phyloP scores from a whole-genome alignment of 2,797 vertebrate genomes.

The Podarcis siculus region DNA sequence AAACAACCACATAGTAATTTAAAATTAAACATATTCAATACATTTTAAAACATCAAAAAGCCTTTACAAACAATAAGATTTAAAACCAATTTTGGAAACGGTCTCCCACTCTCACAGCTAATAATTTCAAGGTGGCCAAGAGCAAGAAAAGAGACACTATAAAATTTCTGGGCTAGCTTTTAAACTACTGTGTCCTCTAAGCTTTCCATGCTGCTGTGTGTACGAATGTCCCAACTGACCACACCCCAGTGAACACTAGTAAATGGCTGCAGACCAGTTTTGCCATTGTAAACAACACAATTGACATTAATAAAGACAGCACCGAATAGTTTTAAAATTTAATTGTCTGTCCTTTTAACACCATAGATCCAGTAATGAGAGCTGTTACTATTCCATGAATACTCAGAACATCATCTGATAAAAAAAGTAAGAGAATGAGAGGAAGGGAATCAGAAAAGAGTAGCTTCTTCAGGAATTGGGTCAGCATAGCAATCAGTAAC shows the following conservation, averaged over 20 bases:
- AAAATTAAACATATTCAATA: too few relatives aligned
- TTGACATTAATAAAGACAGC: neutral
- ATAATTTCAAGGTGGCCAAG: too few relatives aligned
- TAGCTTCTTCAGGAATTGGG: neutral
- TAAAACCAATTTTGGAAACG: too few relatives aligned
- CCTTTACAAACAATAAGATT: too few relatives aligned
- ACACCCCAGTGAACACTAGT: neutral
- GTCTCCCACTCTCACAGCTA: too few relatives aligned
- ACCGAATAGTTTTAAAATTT: neutral
- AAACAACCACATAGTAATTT: too few relatives aligned
- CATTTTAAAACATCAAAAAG: too few relatives aligned
- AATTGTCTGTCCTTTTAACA: neutral
- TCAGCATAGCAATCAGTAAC: neutral
- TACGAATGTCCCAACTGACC: neutral
- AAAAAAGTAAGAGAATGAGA: neutral
- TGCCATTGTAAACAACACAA: neutral
- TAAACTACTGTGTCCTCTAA: too few relatives aligned
- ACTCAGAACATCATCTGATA: neutral
- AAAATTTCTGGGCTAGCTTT: too few relatives aligned
- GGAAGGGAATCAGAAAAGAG: neutral
- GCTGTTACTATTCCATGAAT: neutral
- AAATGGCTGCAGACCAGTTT: neutral
- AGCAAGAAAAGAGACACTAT: too few relatives aligned
- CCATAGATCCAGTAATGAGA: neutral
- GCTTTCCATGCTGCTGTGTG: too few relatives aligned